Conservation (phyloP, 2,113 vertebrate species). For the Ptyas mucosa region DNA sequence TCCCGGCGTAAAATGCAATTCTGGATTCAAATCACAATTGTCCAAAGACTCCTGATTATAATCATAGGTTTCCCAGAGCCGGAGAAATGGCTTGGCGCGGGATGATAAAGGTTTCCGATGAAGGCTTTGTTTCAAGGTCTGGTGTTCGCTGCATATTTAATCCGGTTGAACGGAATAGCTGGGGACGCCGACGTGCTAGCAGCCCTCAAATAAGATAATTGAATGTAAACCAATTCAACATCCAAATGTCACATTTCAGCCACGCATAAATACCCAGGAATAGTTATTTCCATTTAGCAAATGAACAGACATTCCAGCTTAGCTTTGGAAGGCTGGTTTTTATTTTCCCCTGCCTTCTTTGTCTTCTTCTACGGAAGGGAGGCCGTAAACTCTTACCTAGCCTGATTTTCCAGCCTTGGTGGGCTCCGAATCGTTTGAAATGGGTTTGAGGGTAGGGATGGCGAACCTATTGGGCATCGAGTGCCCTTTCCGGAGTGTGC, state of each 20-base stretch:
- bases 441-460: too few relatives aligned
- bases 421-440: background rate
- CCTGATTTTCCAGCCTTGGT: background rate
- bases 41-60: slow-evolving; percentile 73
- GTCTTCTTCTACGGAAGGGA: background rate
- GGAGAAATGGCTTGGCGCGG: slow-evolving; percentile 53
- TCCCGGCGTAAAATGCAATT: slow-evolving; percentile 61
- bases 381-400: too few relatives aligned
- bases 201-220: slow-evolving; percentile 63
- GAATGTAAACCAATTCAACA: slow-evolving; percentile 46
- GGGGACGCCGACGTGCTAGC: slow-evolving; percentile 39
- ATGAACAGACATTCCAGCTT: background rate
- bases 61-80: slow-evolving; percentile 74
- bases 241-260: background rate
- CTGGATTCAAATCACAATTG: slow-evolving; percentile 67
- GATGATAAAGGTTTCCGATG: slow-evolving; percentile 64
- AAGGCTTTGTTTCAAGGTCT: slow-evolving; percentile 62
- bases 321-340: background rate
- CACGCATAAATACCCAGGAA: background rate
- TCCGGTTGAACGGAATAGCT: slow-evolving; percentile 57
- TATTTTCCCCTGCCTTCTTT: background rate
- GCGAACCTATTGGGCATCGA: too few relatives aligned
- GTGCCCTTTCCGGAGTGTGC: too few relatives aligned
- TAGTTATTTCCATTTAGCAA: background rate
- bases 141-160: slow-evolving; percentile 68